Evolutionary conservation across 2,888 invertebrate species (phyloP).

Genomic region (Pristionchus fissidentatus): DNA sequence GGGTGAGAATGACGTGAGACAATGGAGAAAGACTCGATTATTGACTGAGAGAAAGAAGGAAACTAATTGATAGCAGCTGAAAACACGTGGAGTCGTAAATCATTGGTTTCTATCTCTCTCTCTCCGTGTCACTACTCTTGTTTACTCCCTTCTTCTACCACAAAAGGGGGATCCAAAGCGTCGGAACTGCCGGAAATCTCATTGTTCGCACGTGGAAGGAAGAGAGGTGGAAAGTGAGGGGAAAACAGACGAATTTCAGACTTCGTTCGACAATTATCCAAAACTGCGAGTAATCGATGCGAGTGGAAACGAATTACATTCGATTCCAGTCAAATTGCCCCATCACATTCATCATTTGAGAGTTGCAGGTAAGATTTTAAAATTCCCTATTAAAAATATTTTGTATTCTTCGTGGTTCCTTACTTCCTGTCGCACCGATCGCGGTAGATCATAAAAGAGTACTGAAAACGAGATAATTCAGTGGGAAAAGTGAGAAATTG

Average conservation of each 20-base stretch:
- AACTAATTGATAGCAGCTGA: too few species aligned
- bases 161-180: neutral
- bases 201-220: too few species aligned
- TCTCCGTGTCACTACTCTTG: too few species aligned
- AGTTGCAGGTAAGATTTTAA: neutral
- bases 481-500: neutral
- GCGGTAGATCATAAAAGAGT: too few species aligned
- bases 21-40: neutral
- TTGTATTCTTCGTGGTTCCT: too few species aligned
- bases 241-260: constrained; percentile 29
- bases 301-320: constrained; percentile 24
- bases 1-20: neutral
- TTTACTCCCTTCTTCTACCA: too few species aligned
- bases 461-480: neutral
- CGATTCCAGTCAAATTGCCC: constrained; percentile 25
- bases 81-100: too few species aligned
- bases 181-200: too few species aligned
- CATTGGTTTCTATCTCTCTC: too few species aligned
- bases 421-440: too few species aligned
- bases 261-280: neutral
- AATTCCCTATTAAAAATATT: too few species aligned
- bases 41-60: constrained; percentile 5
- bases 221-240: neutral
- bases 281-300: constrained; percentile 31
- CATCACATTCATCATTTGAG: constrained; percentile 33